phyloP scores from a whole-genome alignment of 2,797 vertebrate genomes.

The Yasuhikotakia modesta region DNA sequence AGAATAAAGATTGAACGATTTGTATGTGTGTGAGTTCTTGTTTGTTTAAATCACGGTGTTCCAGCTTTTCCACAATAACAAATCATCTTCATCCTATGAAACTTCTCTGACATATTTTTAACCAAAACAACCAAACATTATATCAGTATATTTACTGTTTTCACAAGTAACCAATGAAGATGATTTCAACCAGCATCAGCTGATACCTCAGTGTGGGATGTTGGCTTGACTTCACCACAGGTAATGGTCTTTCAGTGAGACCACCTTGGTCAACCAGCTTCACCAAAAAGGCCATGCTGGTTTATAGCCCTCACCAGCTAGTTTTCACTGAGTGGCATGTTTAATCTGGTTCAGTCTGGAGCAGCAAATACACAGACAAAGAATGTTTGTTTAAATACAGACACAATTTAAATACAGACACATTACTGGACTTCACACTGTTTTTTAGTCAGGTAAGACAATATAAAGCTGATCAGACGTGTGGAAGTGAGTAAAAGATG shows the following conservation, averaged over 20 bases:
- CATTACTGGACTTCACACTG: neutral
- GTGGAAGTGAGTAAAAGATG: too few relatives aligned
- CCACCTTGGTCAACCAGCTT: neutral
- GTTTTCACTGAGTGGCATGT: neutral
- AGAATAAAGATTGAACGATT: too few relatives aligned
- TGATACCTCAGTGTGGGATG: neutral
- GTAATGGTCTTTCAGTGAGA: neutral
- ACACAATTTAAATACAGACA: neutral
- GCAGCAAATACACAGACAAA: neutral
- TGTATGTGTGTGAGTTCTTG: too few relatives aligned
- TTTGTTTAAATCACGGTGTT: too few relatives aligned
- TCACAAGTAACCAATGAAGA: neutral
- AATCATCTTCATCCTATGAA: too few relatives aligned
- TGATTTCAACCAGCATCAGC: neutral
- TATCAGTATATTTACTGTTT: neutral
- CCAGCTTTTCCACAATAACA: too few relatives aligned
- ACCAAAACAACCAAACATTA: too few relatives aligned
- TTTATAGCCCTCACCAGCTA: neutral
- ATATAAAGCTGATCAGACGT: too few relatives aligned
- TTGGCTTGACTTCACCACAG: neutral
- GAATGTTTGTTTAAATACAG: neutral
- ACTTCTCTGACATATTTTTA: too few relatives aligned
- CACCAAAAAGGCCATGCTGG: neutral
- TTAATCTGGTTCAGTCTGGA: neutral
- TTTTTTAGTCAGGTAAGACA: too few relatives aligned